Conservation (phyloP, 2,113 vertebrate genomes). For the Origma solitaria region DNA sequence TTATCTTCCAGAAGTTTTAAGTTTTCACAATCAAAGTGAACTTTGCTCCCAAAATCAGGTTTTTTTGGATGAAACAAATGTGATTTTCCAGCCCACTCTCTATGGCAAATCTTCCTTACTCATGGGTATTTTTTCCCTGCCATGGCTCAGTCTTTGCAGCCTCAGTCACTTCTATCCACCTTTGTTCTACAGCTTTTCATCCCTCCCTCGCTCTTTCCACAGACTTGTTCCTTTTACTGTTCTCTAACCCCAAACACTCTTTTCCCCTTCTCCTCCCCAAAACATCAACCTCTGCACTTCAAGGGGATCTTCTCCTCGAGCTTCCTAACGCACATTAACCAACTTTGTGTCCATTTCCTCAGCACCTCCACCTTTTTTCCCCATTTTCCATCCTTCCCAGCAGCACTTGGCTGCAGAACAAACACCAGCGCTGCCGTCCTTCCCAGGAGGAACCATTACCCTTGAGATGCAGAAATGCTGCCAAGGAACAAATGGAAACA, state of each 20-base stretch:
- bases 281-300: background rate
- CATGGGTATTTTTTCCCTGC: background rate
- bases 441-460: background rate
- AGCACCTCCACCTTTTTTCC: rapidly evolving
- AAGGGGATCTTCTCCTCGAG: background rate
- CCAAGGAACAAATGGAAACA: background rate
- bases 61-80: background rate
- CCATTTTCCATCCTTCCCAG: background rate
- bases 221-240: background rate
- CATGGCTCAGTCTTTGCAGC: background rate
- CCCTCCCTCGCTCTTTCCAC: background rate
- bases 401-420: background rate
- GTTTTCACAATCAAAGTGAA: background rate
- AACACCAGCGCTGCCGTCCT: background rate
- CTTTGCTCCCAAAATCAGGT: background rate
- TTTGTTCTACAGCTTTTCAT: background rate
- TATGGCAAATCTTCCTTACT: background rate
- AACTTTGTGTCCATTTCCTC: background rate
- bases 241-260: background rate
- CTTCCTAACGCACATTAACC: too few relatives aligned
- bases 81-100: background rate
- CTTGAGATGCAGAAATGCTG: background rate
- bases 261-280: background rate
- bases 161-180: too few relatives aligned
- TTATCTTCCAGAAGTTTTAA: background rate